phyloP scores from a whole-genome alignment of 2,888 invertebrate genomes.

The Druceiella hillmani region DNA sequence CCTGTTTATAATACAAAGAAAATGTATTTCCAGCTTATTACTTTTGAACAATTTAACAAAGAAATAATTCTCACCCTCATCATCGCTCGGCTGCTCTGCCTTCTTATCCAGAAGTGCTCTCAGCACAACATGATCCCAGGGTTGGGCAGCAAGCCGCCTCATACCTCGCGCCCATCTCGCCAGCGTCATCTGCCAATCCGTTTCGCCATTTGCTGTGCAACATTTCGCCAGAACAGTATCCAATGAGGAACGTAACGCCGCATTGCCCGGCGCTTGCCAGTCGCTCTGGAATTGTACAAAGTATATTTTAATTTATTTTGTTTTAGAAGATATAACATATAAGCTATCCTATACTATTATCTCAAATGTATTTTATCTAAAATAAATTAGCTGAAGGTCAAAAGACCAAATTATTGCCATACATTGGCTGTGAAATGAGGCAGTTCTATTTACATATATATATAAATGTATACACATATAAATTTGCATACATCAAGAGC shows the following conservation, averaged over 20 bases:
- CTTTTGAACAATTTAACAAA: background rate
- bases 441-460: too few relatives aligned
- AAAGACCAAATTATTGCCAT: too few relatives aligned
- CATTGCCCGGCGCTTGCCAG: slow-evolving; percentile 37
- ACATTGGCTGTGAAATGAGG: too few relatives aligned
- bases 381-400: too few relatives aligned
- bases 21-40: background rate
- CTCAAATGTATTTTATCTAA: too few relatives aligned
- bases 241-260: slow-evolving; percentile 33
- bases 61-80: slow-evolving; percentile 31
- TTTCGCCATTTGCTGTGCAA: slow-evolving; percentile 36
- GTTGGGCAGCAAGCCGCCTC: slow-evolving; percentile 38
- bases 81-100: slow-evolving; percentile 40
- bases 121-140: slow-evolving; percentile 53
- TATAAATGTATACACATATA: too few relatives aligned
- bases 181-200: slow-evolving; percentile 36
- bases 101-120: slow-evolving; percentile 50
- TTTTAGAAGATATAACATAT: too few relatives aligned
- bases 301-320: too few relatives aligned
- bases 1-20: too few relatives aligned
- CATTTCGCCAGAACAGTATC: slow-evolving; percentile 34
- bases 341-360: too few relatives aligned
- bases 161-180: slow-evolving; percentile 40
- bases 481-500: too few relatives aligned
- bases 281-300: slow-evolving; percentile 39